Evolutionary conservation across 2,797 vertebrate species (phyloP), one percentile per base, ranked within the genome.

Genomic region (Crax fasciolata): DNA sequence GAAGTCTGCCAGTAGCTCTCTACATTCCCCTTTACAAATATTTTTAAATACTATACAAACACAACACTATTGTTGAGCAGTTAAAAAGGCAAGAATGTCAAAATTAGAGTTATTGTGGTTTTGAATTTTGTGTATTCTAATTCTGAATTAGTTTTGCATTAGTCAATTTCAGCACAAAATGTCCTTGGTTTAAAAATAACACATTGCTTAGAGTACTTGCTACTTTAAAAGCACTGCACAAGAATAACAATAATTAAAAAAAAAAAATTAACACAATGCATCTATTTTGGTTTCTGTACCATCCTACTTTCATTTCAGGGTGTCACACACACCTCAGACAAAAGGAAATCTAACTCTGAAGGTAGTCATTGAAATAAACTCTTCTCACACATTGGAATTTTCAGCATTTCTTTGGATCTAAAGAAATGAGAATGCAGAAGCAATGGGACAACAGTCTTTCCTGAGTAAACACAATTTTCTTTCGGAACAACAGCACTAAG

Each of bases 81-180:
- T 76, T 91, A 91, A 88, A 95, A 93, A 94, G 51, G 23, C 82
- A 95, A 89, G 73, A 96, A 95, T 90, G 91, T 80, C 70, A 97
- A 96, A 97, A 95, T 90, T 90, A 88, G 87, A 87, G 76, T 94
- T 92, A 91, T 82, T 95, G 94, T 93, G 96, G 95, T 91, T 96
- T 94, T 89, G 58, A 91, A 91, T 97, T 95, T 91, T 86, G 44
- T 82, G 82, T 86, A 93, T 93, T 96, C 91, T 91, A 96, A 93
- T 92, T 97, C 95, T 95, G 87, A 96, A 77, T 10, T 93, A 88
- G 70, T 84, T 71, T 84, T 96, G 92, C 84, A 96, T 94, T 13
- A 89, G 54, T 82, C 87, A 89, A 87, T 80, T 95, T 94, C 84
- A 88, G 96, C 79, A 94, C 94, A 94, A 94, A 90, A 96, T 93